Evolutionary conservation across 2,113 vertebrate species (phyloP).

Genomic region (Oncorhynchus tshawytscha): DNA sequence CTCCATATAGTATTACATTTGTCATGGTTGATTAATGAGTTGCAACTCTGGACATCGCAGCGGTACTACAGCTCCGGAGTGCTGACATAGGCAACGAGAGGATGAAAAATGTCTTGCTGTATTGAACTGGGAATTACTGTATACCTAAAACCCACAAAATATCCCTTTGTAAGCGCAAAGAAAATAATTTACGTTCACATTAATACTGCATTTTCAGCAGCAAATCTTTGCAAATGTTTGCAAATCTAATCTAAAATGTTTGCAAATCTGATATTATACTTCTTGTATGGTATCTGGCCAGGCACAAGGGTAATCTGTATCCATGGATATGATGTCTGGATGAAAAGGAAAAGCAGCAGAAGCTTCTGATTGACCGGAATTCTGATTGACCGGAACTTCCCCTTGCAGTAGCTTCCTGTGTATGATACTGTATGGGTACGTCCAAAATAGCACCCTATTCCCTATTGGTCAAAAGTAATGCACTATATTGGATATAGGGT

Average conservation of each 20-base stretch:
- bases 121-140: background rate
- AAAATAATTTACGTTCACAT: background rate
- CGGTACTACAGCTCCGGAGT: background rate
- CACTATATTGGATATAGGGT: too few species aligned
- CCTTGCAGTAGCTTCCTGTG: background rate
- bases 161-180: background rate
- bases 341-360: constrained; percentile 2
- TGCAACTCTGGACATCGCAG: background rate
- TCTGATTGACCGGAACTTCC: constrained; percentile 19
- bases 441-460: background rate
- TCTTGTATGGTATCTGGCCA: background rate
- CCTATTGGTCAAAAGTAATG: too few species aligned
- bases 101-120: background rate
- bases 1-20: background rate
- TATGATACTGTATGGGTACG: background rate
- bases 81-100: background rate
- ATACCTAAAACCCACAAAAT: background rate
- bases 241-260: background rate
- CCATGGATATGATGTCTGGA: constrained; percentile 8
- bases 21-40: background rate
- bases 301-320: background rate
- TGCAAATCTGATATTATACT: background rate
- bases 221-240: constrained; percentile 1
- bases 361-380: constrained; percentile 19
- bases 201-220: background rate